These are phyloP conservation scores for Megalurothrips usitatus DNA, from an alignment of 2,888 invertebrate genomes.

Conservation along the genomic window DNA sequence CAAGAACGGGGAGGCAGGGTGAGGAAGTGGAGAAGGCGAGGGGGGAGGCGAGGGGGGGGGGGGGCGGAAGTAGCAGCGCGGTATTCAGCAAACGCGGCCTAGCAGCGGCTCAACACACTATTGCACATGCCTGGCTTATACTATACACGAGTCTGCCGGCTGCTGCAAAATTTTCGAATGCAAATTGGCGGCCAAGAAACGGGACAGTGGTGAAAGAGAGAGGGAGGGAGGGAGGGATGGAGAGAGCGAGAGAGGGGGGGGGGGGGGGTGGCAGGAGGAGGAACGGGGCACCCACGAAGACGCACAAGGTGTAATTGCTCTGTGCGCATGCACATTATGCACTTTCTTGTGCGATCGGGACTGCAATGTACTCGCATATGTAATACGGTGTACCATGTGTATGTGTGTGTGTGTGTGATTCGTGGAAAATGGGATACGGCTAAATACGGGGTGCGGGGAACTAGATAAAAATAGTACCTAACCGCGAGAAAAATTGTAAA, in stretches of 20 bases:
- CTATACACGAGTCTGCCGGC: not conserved
- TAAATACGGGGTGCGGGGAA: no score
- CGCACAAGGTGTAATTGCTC: not conserved
- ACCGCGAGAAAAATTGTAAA: no score
- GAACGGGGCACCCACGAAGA: not conserved
- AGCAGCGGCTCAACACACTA: no score
- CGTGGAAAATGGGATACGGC: no score
- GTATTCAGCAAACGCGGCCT: no score
- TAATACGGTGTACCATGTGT: not conserved
- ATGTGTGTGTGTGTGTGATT: no score
- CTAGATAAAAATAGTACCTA: no score
- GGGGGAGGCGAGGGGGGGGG: not conserved
- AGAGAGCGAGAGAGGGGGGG: not conserved
- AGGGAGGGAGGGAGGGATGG: not conserved
- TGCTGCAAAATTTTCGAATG: slow-evolving; percentile 11
- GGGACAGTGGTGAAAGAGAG: not conserved
- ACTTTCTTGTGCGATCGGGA: not conserved
- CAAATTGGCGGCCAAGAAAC: not conserved
- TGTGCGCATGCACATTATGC: not conserved
- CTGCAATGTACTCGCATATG: slow-evolving; percentile 6
- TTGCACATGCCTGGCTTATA: not conserved
- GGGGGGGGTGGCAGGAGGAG: not conserved
- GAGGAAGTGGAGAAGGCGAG: not conserved
- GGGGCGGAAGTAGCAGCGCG: not conserved
- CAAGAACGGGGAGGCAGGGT: no score